phyloP scores from a whole-genome alignment of 2,113 vertebrate genomes.

The Neomonachus schauinslandi region DNA sequence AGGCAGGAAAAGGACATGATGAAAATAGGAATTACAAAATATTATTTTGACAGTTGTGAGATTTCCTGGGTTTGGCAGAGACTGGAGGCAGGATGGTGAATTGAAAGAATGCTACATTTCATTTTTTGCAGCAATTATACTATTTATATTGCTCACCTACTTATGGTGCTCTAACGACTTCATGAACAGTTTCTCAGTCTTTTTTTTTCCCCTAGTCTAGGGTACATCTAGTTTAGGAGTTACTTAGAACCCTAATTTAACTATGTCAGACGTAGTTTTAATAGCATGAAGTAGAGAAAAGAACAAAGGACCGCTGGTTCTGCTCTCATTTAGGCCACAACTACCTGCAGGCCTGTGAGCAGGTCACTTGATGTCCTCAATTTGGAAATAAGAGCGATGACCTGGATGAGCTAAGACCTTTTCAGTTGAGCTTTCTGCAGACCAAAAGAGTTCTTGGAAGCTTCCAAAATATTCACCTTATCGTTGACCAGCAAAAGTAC shows the following conservation, averaged over 20 bases:
- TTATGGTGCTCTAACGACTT: not conserved
- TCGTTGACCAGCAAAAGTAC: not conserved
- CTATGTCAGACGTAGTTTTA: not conserved
- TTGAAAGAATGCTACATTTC: no score
- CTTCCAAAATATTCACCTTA: not conserved
- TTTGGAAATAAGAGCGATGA: not conserved
- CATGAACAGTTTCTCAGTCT: not conserved
- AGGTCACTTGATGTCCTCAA: not conserved
- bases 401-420: not conserved
- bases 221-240: not conserved
- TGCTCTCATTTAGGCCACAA: not conserved
- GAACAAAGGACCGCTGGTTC: not conserved
- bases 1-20: not conserved
- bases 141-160: not conserved
- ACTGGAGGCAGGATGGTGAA: not conserved
- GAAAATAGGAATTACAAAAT: not conserved
- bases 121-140: not conserved
- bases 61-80: not conserved
- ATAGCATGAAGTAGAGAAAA: not conserved
- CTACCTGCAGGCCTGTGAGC: not conserved
- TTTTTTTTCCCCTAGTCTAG: not conserved
- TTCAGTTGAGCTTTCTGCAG: not conserved
- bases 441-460: not conserved
- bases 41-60: not conserved
- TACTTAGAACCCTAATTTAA: not conserved